A percentile compares a stretch with the other conserved stretches of the same genome.
phyloP scores from a whole-genome alignment of 1,140 invertebrate genomes.

The Littorina saxatilis region DNA sequence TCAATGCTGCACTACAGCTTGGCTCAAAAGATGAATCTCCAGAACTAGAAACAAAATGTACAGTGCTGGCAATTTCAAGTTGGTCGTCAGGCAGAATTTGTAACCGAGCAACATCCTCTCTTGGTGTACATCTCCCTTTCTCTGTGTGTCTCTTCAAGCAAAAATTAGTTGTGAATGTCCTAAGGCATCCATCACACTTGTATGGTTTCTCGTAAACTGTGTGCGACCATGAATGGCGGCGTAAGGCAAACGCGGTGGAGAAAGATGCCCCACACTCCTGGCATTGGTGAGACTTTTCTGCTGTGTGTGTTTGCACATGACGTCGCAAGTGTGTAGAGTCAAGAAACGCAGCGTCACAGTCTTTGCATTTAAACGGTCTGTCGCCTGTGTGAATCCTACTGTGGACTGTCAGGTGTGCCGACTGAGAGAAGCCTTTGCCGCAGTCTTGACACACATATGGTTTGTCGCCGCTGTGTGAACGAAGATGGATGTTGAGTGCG shows the following conservation, averaged over 20 bases:
- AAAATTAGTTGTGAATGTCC: conserved; percentile 87
- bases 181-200: conserved; percentile 97
- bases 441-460: conserved; percentile 78
- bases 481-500: conserved; percentile 51
- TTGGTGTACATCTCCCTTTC: conserved; percentile 12
- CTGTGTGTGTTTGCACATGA: conserved; percentile 93
- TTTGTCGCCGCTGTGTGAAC: conserved; percentile 87
- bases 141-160: not conserved
- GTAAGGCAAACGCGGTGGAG: conserved; percentile 76
- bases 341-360: conserved; percentile 90
- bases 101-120: not conserved
- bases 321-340: conserved; percentile 94
- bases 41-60: no score
- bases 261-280: conserved; percentile 80
- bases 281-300: conserved; percentile 96
- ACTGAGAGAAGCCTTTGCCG: conserved; percentile 82
- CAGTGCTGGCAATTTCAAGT: no score
- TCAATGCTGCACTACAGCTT: no score
- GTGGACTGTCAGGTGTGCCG: conserved; percentile 43
- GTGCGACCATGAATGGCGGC: conserved; percentile 93
- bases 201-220: conserved; percentile 98
- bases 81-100: not conserved
- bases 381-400: conserved; percentile 44
- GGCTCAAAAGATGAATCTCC: no score
- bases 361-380: conserved; percentile 84